Conservation (phyloP, 2,113 vertebrate genomes). For the Pogonocichla stellata region DNA sequence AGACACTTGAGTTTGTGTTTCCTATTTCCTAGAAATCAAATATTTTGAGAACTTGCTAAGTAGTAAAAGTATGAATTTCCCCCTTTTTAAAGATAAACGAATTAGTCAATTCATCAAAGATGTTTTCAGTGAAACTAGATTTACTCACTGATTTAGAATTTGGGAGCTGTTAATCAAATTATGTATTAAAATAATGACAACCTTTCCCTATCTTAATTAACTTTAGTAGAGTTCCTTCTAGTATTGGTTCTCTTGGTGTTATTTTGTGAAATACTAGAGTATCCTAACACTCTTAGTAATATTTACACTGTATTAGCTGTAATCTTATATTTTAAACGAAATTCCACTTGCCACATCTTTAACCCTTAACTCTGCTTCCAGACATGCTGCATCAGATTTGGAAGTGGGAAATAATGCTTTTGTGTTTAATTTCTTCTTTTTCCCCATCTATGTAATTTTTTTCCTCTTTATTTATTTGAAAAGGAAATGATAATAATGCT, state of each 20-base stretch:
- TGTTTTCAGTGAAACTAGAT: not conserved
- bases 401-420: not conserved
- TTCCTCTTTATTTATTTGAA: not conserved
- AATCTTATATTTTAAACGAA: not conserved
- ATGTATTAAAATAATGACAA: not conserved
- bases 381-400: not conserved
- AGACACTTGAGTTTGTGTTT: not conserved
- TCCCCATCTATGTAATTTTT: fast-evolving
- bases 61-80: not conserved
- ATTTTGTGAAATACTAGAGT: not conserved
- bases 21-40: not conserved
- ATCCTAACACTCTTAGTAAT: not conserved
- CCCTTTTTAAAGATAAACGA: not conserved
- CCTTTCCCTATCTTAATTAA: not conserved
- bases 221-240: not conserved
- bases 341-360: not conserved
- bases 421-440: fast-evolving
- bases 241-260: not conserved
- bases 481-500: not conserved
- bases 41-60: not conserved
- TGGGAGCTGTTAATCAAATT: not conserved
- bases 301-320: not conserved
- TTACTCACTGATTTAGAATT: not conserved
- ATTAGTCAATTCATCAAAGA: not conserved
- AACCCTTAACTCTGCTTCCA: not conserved